Percentiles rank a stretch among this genome's conserved stretches.
phyloP scores from a whole-genome alignment of 2,888 invertebrate genomes.

The Ptilodon capucinus region DNA sequence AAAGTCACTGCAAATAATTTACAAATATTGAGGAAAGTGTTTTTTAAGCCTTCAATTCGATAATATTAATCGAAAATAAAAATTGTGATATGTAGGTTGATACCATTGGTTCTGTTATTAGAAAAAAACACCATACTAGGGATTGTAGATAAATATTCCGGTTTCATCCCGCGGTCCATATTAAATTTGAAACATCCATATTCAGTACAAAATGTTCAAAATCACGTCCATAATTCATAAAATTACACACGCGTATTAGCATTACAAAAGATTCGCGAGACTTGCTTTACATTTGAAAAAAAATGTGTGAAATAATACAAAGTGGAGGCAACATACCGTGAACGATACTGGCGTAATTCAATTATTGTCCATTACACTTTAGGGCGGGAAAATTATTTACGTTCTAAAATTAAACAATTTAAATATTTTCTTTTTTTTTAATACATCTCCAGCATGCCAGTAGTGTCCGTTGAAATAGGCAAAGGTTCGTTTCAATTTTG shows the following conservation, averaged over 20 bases:
- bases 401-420: too few species aligned
- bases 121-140: neutral
- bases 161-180: neutral
- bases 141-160: neutral
- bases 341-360: neutral
- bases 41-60: too few species aligned
- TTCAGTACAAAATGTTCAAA: neutral
- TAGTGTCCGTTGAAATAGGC: too few species aligned
- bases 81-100: too few species aligned
- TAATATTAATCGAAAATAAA: too few species aligned
- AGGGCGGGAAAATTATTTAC: neutral
- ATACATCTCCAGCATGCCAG: too few species aligned
- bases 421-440: too few species aligned
- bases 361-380: neutral
- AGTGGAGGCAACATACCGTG: neutral
- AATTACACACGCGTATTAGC: neutral
- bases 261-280: neutral
- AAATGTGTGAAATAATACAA: neutral
- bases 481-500: too few species aligned
- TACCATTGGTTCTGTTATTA: too few species aligned
- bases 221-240: neutral
- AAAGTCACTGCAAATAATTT: too few species aligned
- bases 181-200: neutral
- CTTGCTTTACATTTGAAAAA: neutral
- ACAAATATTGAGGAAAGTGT: too few species aligned